Evolutionary conservation across 2,113 vertebrate genomes (phyloP).

Genomic region (Strix aluco): DNA sequence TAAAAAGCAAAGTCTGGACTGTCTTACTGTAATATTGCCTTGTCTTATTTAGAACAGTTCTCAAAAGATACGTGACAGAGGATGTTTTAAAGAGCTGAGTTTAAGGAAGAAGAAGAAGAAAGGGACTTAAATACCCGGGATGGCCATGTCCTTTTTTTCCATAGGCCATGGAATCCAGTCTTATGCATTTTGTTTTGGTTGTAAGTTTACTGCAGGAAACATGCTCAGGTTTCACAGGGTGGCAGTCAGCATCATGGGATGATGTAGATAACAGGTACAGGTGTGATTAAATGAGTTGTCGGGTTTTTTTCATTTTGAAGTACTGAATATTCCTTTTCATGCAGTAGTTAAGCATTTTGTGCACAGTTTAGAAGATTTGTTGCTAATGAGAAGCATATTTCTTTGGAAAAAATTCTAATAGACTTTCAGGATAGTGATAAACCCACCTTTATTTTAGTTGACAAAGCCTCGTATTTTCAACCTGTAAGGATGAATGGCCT

Average conservation of each 20-base stretch:
- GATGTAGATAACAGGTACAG: neutral
- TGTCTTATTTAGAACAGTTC: neutral
- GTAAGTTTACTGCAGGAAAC: neutral
- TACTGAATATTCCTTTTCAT: neutral
- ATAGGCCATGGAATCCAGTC: neutral
- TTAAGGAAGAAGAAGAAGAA: neutral
- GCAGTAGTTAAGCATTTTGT: neutral
- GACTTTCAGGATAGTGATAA: neutral
- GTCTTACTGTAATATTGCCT: neutral
- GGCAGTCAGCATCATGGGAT: neutral
- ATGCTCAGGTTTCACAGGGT: accelerated
- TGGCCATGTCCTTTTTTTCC: neutral
- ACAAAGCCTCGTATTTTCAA: neutral
- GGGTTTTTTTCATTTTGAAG: neutral
- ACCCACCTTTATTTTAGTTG: neutral
- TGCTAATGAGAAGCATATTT: neutral
- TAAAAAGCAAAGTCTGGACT: neutral
- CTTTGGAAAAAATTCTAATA: neutral
- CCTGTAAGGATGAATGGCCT: neutral
- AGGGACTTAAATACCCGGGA: neutral
- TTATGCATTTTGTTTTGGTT: neutral
- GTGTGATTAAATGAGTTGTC: neutral
- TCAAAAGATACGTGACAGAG: neutral
- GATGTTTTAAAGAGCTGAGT: neutral
- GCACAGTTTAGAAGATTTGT: neutral